Evolutionary conservation across 1,140 invertebrate species (phyloP), one percentile per base, ranked within the genome.

Genomic region (Acromyrmex charruanus): DNA sequence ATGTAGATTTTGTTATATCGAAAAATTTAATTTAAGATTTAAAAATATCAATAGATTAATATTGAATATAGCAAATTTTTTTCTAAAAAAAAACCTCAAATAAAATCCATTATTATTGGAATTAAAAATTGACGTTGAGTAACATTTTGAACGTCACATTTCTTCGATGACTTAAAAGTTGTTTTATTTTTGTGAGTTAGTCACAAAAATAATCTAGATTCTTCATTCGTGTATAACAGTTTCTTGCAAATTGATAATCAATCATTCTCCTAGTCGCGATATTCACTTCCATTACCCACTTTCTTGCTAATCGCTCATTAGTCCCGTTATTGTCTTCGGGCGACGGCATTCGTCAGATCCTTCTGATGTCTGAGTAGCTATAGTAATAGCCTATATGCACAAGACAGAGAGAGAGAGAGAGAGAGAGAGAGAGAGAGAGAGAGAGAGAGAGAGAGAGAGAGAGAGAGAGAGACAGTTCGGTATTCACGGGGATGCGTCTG

Each of bases 221-320:
- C 3, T 61, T 84, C 25, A 51, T 35, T 71, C 44, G 35, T 25
- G 9, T 18, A 21, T 14, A 69, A 55, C 21, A 44, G 5, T 69
- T 49, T 12, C 0, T 55, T 25, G 39, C 21, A 18, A 61, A 82
- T 75, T 84, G n/a, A 63, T 51, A 61, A 74, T 84, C 58, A 59
- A 84, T 84, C 69, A 84, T 84, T 25, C 7, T 3, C n/a, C 1
- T 44, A 28, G 14, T 44, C 21, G 71, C 39, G 58, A 75, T 74
- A 61, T 35, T 49, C 35, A 74, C 55, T 75, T 10, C 39, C 28
- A 51, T 82, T 74, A 84, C 35, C 14, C 58, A 18, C 18, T 14
- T 51, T 61, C 39, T 31, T 61, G 80, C 80, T 75, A 84, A 84
- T 84, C 80, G 69, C 80, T 84, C 80, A 84, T 84, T 82, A 82